phyloP scores from a whole-genome alignment of 1,140 invertebrate species.

The Leptinotarsa undecemlineata region DNA sequence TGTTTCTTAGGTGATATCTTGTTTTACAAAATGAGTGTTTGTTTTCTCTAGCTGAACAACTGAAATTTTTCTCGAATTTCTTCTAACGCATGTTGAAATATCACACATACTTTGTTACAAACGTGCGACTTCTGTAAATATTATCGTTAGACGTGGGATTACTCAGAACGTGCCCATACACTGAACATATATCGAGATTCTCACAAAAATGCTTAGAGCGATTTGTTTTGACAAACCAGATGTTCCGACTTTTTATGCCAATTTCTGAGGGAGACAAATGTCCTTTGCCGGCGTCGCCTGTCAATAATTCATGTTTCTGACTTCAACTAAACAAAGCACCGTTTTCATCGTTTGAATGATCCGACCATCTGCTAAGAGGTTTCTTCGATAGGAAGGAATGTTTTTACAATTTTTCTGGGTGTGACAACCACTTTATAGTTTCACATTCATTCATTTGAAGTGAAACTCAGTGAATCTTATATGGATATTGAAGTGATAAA shows the following conservation, averaged over 20 bases:
- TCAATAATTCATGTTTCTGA: neutral
- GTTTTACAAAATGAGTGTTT: too few relatives aligned
- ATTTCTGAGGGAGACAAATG: conserved; percentile 2
- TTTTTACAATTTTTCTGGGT: neutral
- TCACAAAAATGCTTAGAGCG: neutral
- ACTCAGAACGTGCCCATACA: neutral
- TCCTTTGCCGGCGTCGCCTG: neutral
- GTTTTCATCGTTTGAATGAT: neutral
- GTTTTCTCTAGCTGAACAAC: too few relatives aligned
- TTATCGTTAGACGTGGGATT: neutral
- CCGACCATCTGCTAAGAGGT: neutral
- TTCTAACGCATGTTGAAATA: neutral
- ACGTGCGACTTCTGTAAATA: conserved; percentile 8
- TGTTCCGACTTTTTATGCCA: conserved; percentile 7
- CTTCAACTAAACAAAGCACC: neutral
- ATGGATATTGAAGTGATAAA: too few relatives aligned
- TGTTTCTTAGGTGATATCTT: too few relatives aligned
- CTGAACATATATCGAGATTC: neutral
- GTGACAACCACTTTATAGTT: neutral
- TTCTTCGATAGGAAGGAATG: neutral
- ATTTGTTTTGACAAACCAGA: conserved; percentile 6
- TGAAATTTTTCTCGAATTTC: too few relatives aligned
- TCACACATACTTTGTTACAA: neutral
- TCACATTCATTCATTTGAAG: neutral
- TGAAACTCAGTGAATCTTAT: neutral